Evolutionary conservation across 2,888 invertebrate species (phyloP).

Genomic region (Melitaea athalia): DNA sequence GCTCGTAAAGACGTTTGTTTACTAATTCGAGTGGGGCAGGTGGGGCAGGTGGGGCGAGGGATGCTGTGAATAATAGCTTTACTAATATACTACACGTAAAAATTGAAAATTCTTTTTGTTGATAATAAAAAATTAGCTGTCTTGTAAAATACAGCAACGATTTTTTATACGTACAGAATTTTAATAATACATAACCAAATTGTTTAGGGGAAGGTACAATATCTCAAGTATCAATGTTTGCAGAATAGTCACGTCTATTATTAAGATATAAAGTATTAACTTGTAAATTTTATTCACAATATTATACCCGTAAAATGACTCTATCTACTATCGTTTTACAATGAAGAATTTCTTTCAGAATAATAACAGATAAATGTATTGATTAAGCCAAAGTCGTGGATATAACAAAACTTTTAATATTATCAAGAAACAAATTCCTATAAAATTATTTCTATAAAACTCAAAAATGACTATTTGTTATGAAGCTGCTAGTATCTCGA

Average conservation of each 20-base stretch:
- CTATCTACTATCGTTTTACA: neutral
- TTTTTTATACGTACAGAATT: neutral
- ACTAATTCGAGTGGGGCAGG: slow-evolving; percentile 81
- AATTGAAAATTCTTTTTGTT: slow-evolving; percentile 10
- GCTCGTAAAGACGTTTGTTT: slow-evolving; percentile 82
- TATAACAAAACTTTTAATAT: no score
- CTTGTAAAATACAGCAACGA: neutral
- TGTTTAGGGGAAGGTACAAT: neutral
- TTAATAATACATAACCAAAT: neutral
- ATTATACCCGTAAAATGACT: neutral
- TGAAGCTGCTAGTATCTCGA: slow-evolving; percentile 42
- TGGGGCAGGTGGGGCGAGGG: slow-evolving; percentile 78
- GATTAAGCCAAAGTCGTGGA: no score
- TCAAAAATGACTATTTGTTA: neutral
- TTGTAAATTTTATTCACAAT: neutral
- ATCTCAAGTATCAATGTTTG: neutral
- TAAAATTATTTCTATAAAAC: no score
- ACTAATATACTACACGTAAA: slow-evolving; percentile 43
- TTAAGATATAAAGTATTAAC: neutral
- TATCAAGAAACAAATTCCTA: no score
- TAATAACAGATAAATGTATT: neutral
- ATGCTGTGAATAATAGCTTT: slow-evolving; percentile 67
- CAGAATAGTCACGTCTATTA: neutral
- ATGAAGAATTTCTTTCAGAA: neutral
- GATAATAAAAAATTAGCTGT: neutral